Evolutionary conservation across 2,113 vertebrate genomes (phyloP), one percentile per base, ranked within the genome.

Genomic region (Ophiodon elongatus): DNA sequence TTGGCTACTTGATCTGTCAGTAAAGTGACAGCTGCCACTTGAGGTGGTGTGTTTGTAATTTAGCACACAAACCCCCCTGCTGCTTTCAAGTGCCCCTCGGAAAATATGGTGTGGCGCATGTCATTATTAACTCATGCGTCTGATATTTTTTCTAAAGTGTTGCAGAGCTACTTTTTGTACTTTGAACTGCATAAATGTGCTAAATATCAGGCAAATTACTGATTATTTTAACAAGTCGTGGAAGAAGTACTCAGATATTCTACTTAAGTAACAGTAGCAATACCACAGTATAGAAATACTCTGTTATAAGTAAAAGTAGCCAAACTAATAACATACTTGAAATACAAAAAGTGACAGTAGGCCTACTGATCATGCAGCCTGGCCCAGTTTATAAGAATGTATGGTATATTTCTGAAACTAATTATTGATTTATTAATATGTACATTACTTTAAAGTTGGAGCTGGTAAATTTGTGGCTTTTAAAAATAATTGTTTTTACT

Each of bases 61-160:
- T 15, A 62, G 1, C 43, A 7, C 0, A 14, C 4, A 7, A 29
- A 19, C 21, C n/a, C n/a, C 10, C 13, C 56, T 79, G 87, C 10
- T 71, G 80, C 85, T 21, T 87, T 88, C 83, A 88, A 15, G 54
- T 57, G 2, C 11, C 13, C 35, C 57, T 57, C 37, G 76, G 50
- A 79, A 73, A 47, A 43, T 43, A 66, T 2, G 4, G 6, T 2
- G 6, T 43, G 15, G 27, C 62, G 31, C 35, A 14, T 31, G 25
- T 57, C 1, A 27, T 37, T 64, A 27, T 17, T 47, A 19, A 37
- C 45, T 0, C 27, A 8, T 54, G 17, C 39, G 33, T 23, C 8
- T 11, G 6, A 29, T n/a, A n/a, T 59, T 62, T 29, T 14, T 73
- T 45, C 13, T 41, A 64, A 37, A 71, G 39, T 15, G 6, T 50